Conservation (phyloP, 1,140 invertebrate genomes). For the Muscidifurax raptorellus region DNA sequence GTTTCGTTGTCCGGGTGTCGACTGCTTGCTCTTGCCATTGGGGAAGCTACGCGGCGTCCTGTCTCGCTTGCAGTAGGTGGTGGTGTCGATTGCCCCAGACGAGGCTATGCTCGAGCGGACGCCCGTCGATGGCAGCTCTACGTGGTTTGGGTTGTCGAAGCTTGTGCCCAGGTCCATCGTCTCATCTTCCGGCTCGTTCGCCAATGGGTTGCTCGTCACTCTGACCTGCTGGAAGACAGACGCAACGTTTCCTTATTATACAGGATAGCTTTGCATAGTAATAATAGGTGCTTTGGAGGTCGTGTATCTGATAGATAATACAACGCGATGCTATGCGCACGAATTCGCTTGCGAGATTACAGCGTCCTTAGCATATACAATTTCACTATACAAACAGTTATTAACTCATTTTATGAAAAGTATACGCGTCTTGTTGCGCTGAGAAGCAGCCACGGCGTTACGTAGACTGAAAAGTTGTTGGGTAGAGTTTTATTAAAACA, state of each 20-base stretch:
- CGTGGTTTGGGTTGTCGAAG: conserved; percentile 85
- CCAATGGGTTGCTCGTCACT: conserved; percentile 86
- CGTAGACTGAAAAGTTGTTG: too few relatives aligned
- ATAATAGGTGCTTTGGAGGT: background rate
- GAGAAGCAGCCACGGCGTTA: too few relatives aligned
- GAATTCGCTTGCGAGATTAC: too few relatives aligned
- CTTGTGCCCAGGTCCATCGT: conserved; percentile 78
- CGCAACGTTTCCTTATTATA: background rate
- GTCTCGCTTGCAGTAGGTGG: conserved; percentile 84
- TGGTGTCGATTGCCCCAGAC: conserved; percentile 79
- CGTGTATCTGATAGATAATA: too few relatives aligned
- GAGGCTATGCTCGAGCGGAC: conserved; percentile 63
- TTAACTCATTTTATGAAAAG: too few relatives aligned
- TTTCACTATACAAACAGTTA: too few relatives aligned
- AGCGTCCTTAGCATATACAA: too few relatives aligned
- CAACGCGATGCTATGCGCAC: too few relatives aligned
- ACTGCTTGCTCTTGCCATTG: conserved; percentile 48
- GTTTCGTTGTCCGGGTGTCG: conserved; percentile 61
- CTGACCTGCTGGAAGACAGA: conserved; percentile 75
- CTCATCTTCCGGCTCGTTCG: conserved; percentile 80
- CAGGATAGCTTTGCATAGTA: background rate
- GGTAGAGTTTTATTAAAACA: background rate
- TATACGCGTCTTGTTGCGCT: too few relatives aligned
- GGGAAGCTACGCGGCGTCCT: conserved; percentile 69
- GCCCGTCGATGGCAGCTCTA: conserved; percentile 77